Conservation (phyloP, 2,888 invertebrate species). For the Caenorhabditis sinica region DNA sequence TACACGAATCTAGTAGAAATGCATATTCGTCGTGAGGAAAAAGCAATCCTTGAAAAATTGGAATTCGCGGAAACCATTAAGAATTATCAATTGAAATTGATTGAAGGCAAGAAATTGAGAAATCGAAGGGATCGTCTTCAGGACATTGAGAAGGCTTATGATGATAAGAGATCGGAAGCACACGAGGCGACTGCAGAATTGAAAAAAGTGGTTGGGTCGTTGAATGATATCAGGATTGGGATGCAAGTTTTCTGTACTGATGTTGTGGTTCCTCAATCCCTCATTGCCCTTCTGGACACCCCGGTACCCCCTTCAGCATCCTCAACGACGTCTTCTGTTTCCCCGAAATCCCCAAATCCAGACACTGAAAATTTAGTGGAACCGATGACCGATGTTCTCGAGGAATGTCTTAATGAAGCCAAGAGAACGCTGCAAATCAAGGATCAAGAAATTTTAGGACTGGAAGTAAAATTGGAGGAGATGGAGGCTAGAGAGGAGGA, state of each 20-base stretch:
- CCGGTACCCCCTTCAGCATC: no score
- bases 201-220: neutral
- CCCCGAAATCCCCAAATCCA: no score
- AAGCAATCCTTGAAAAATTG: neutral
- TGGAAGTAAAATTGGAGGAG: no score
- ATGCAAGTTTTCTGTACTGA: neutral
- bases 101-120: neutral
- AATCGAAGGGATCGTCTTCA: neutral
- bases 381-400: no score
- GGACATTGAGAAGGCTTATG: neutral
- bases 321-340: no score
- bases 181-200: neutral
- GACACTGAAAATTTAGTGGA: no score
- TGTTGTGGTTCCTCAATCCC: neutral
- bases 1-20: neutral
- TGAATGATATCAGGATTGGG: neutral
- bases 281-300: neutral
- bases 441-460: no score
- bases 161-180: neutral
- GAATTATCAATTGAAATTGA: neutral
- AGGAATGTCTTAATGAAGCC: no score
- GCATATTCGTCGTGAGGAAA: constrained; percentile 3
- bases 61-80: neutral
- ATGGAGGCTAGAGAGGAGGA: no score
- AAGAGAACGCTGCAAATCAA: no score